These are phyloP conservation scores for Rosalia funebris DNA, from an alignment of 2,888 invertebrate genomes.

Conservation along the genomic window DNA sequence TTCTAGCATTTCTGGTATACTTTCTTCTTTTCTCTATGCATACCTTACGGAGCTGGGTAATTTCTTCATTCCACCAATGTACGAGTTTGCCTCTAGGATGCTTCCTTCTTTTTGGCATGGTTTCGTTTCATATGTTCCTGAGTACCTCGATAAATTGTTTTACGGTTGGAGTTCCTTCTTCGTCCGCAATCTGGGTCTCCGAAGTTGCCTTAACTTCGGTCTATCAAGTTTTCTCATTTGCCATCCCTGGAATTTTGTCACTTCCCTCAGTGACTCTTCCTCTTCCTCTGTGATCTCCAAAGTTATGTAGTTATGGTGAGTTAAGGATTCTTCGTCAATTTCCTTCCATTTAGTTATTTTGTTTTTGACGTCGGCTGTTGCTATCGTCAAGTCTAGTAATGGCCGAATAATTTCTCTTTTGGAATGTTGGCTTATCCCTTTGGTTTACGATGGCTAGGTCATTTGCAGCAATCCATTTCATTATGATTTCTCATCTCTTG, in stretches of 20 bases:
- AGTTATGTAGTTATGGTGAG: too few species aligned
- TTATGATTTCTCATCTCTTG: not conserved
- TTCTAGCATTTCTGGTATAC: not conserved
- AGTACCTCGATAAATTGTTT: not conserved
- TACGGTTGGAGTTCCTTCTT: too few species aligned
- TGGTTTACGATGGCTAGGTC: not conserved
- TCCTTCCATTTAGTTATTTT: not conserved
- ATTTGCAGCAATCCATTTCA: not conserved
- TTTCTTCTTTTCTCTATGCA: not conserved
- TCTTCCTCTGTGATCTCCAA: too few species aligned
- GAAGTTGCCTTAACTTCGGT: not conserved
- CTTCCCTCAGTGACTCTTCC: too few species aligned
- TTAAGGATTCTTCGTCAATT: too few species aligned
- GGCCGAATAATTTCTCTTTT: not conserved
- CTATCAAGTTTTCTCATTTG: not conserved
- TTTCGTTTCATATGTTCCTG: not conserved
- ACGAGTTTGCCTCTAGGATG: not conserved
- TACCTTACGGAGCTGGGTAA: not conserved
- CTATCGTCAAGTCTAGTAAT: not conserved
- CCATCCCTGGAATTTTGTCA: too few species aligned
- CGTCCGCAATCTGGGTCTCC: not conserved
- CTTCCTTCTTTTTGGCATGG: not conserved
- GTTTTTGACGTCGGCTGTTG: not conserved
- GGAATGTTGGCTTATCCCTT: not conserved
- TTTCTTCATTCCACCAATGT: not conserved